Percentiles rank a stretch among this genome's conserved stretches.
Conservation (phyloP, 2,888 invertebrate genomes). For the Strigamia crassipes region DNA sequence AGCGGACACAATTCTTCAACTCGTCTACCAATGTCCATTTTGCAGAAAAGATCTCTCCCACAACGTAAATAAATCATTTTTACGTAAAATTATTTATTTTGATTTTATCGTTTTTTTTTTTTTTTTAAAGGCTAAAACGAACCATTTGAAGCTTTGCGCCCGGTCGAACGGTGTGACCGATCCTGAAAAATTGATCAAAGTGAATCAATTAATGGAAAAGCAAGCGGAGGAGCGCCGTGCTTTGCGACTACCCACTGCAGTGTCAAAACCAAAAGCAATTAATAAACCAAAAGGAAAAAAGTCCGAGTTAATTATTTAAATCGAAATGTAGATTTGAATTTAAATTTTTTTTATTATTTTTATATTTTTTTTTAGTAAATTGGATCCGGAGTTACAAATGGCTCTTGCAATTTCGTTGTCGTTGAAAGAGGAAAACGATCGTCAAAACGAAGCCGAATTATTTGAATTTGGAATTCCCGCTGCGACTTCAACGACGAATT, state of each 20-base stretch:
- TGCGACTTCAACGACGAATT: constrained; percentile 45
- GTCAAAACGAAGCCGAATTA: constrained; percentile 56
- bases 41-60: not conserved
- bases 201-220: constrained; percentile 59
- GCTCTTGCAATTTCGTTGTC: constrained; percentile 62
- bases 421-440: constrained; percentile 58
- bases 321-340: too few relatives aligned
- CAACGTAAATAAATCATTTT: not conserved
- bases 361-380: not conserved
- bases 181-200: constrained; percentile 58
- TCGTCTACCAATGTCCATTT: not conserved
- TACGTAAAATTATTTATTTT: not conserved
- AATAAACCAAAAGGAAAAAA: not conserved
- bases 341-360: too few relatives aligned
- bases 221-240: constrained; percentile 59
- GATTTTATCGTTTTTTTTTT: not conserved
- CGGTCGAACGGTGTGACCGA: constrained; percentile 57
- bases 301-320: not conserved
- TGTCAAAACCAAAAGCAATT: not conserved
- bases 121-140: constrained; percentile 51
- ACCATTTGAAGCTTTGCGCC: constrained; percentile 60
- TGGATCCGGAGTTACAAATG: constrained; percentile 59
- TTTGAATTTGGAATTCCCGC: constrained; percentile 53
- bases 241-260: constrained; percentile 58
- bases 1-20: not conserved